These are phyloP conservation scores for Laodelphax striatellus DNA, from an alignment of 1,140 invertebrate genomes.

Conservation along the genomic window DNA sequence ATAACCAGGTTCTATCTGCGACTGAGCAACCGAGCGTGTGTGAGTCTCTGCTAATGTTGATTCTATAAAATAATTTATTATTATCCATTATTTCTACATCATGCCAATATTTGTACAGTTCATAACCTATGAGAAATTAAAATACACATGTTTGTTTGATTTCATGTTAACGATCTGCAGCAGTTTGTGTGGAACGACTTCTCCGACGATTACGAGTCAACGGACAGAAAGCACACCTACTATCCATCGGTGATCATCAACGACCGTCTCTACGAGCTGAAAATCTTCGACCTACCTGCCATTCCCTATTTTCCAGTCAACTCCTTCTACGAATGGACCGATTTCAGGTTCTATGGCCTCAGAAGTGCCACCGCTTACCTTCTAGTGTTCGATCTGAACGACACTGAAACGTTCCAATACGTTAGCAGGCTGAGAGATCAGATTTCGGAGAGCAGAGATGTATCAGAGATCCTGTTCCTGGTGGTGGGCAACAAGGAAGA, in stretches of 20 bases:
- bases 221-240: slow-evolving; percentile 61
- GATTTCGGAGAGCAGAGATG: slow-evolving; percentile 80
- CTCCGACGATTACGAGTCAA: slow-evolving; percentile 62
- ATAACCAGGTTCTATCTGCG: too few relatives aligned
- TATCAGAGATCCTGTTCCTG: slow-evolving; percentile 80
- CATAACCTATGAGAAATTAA: too few relatives aligned
- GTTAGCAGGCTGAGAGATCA: slow-evolving; percentile 79
- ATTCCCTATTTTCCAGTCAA: slow-evolving; percentile 77
- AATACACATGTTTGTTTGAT: slow-evolving; percentile 27
- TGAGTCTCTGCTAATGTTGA: too few relatives aligned
- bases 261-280: slow-evolving; percentile 73
- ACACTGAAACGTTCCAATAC: slow-evolving; percentile 81
- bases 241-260: slow-evolving; percentile 75
- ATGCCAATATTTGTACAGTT: too few relatives aligned
- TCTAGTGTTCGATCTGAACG: slow-evolving; percentile 83
- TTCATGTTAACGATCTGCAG: slow-evolving; percentile 35
- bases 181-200: slow-evolving; percentile 84
- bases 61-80: too few relatives aligned
- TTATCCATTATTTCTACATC: too few relatives aligned
- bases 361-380: slow-evolving; percentile 83
- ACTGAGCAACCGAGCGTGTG: too few relatives aligned
- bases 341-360: slow-evolving; percentile 54
- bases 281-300: slow-evolving; percentile 73
- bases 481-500: slow-evolving; percentile 93
- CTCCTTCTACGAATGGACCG: slow-evolving; percentile 73